Base-by-base conservation (phyloP, 2,113 vertebrate species). In the Alces alces region DNA sequence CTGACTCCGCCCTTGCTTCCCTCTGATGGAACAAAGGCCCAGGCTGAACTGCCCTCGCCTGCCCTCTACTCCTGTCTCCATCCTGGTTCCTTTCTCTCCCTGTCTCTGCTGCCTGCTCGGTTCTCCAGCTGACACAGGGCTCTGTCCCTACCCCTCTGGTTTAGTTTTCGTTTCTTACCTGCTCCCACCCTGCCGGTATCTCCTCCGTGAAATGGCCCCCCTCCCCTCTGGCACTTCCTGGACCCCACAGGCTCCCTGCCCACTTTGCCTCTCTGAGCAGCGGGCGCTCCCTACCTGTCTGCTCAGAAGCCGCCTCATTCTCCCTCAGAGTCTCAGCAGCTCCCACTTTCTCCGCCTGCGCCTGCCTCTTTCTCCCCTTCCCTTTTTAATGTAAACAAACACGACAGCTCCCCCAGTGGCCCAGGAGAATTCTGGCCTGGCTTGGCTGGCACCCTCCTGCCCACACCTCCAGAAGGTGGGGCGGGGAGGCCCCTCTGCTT, bases 341-440 rank as follows among this genome's bases (percentile, higher is more conserved):
- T 92, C 52, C 70, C 27, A 33, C 36, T 80, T 57, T 36, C 23
- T 85, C 64, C 70, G 45, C 33, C 86, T 36, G 39, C 70, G 45
- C 33, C 86, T 36, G 39, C n/a, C 52, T 70, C 27, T 58, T 33
- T 15, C 36, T 47, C 45, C 13, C 30, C 21, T 90, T 73, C 6
- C 11, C 10, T 95, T 96, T 60, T 86, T 80, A 97, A 82, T 58
- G 33, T 73, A 89, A 97, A 96, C 80, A 97, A 90, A 82, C 14
- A 7, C 87, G 43, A 82, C 58, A 96, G 96, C 93, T 93, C 82
- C 90, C 87, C 76, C 88, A 89, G 93, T 47, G 84, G 96, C 82
- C 47, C 52, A 50, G 82, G 84, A 60, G 52, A 89, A 94, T 57
- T 78, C 91, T 86, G 92, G 36, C 86, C 61, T 45, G n/a, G n/a